Base-by-base conservation (phyloP, 2,797 vertebrate species). In the Gymnopithys bicolor region DNA sequence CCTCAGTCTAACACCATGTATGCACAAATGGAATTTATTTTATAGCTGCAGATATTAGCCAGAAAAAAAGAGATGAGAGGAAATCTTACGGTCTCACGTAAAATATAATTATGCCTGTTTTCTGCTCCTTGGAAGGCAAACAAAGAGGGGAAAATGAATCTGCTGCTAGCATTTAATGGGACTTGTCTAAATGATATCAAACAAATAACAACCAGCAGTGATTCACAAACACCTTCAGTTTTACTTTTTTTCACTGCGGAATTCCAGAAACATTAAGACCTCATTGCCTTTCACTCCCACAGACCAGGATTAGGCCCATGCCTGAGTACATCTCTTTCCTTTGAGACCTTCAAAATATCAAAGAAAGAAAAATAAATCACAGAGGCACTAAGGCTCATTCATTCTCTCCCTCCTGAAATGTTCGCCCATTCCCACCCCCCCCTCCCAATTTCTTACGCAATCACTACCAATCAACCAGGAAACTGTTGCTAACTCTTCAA, bases 21-120 rank as follows among this genome's bases (percentile, higher is more conserved):
- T 39, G 68, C 87, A 93, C 79, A 94, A 90, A 89, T 86, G 87
- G 86, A 96, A 93, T 96, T 89, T 95, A 94, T 94, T 96, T 96
- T 93, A 93, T 93, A 90, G 91, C 91, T 92, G 82, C 78, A 90
- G 94, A 96, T 96, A 96, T 93, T 97, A 96, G 75, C 76, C 90
- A 91, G 85, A 39, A 87, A 90, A 64, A 77, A 73, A 43, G 74
- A 93, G 84, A 90, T 71, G 89, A 90, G 95, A 95, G 75, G 81
- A 90, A 92, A 96, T 89, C 95, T 96, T 88, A 97, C 92, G 89
- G 94, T 92, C 66, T 94, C 93, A 70, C 17, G 93, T 95, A 97
- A 96, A 97, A 96, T 96, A 93, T 87, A 97, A 96, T 97, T 97
- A 94, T 66, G 66, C 88, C 96, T 93, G 96, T 97, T 96, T 97